Evolutionary conservation across 2,888 invertebrate genomes (phyloP), one percentile per base, ranked within the genome.

Genomic region (Cactoblastis cactorum): DNA sequence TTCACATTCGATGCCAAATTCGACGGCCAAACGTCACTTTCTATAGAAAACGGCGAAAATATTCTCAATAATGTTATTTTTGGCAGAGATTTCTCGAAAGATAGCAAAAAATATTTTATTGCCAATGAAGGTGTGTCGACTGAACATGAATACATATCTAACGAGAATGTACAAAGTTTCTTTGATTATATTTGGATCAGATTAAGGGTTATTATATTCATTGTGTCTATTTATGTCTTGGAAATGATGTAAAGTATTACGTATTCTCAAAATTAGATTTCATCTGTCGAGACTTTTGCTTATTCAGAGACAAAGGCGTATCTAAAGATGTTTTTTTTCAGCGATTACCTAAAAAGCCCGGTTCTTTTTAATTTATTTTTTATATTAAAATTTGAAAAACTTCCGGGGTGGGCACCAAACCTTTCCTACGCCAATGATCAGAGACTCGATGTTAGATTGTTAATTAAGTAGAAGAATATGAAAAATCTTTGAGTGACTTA

Each of bases 131-230:
- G 58, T 35, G 56, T 59, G 14, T 50, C 56, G n/a, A 62, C 69
- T 50, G 59, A 71, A 15, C 71, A 71, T 28, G 71, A 77, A 52
- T 76, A 71, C 9, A 69, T 82, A 37, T 77, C 71, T 5, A 77
- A 65, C 49, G 83, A 85, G 19, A 76, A 82, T 49, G 61, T 83
- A 0, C 63, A 70, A 49, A 81, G 81, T 24, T 74, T 84, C 45
- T 80, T 86, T 17, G 87, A 87, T 71, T 87, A 85, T 49, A 43
- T 89, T 5, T 89, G 87, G 88, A 85, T 88, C 24, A 73, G 80
- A 50, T 45, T 88, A 28, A 72, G 86, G 50, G 63, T 88, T 53
- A 49, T 83, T 2, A 58, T 87, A 14, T 68, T 88, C 15, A 63
- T 89, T 46, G 80, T 83, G 0, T 87, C 87, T 6, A 81, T 89